Conservation (phyloP, 2,888 invertebrate species). For the Hyalella azteca region DNA sequence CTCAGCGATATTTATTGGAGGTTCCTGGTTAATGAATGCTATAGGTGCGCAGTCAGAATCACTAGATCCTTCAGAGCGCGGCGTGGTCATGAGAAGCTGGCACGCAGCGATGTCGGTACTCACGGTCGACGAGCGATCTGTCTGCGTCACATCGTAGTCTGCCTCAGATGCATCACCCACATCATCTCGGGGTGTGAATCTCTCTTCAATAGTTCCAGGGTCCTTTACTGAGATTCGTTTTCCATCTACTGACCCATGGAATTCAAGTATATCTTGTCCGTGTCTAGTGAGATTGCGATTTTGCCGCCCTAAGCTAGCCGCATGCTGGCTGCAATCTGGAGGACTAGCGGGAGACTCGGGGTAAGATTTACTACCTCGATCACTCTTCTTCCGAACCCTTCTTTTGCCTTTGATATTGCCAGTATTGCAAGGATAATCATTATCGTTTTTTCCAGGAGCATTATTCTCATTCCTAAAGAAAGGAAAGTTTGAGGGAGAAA, state of each 20-base stretch:
- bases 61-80: slow-evolving; percentile 21
- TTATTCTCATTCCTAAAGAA: neutral
- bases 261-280: too few relatives aligned
- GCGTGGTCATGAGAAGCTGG: slow-evolving; percentile 18
- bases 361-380: neutral
- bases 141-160: neutral
- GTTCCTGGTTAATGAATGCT: slow-evolving; percentile 15
- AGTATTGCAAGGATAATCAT: neutral
- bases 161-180: neutral
- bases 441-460: neutral
- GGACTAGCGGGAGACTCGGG: neutral
- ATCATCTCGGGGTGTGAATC: neutral
- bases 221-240: neutral
- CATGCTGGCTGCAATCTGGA: neutral
- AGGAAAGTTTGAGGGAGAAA: slow-evolving; percentile 24
- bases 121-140: neutral
- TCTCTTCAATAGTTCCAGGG: neutral
- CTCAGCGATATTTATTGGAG: neutral
- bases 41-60: slow-evolving; percentile 11
- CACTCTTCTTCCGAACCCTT: neutral
- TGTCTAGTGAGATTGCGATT: neutral
- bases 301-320: neutral
- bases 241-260: neutral
- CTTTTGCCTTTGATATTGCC: neutral
- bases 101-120: neutral